Evolutionary conservation across 2,888 invertebrate species (phyloP), one percentile per base, ranked within the genome.

Genomic region (Julus scanicus): DNA sequence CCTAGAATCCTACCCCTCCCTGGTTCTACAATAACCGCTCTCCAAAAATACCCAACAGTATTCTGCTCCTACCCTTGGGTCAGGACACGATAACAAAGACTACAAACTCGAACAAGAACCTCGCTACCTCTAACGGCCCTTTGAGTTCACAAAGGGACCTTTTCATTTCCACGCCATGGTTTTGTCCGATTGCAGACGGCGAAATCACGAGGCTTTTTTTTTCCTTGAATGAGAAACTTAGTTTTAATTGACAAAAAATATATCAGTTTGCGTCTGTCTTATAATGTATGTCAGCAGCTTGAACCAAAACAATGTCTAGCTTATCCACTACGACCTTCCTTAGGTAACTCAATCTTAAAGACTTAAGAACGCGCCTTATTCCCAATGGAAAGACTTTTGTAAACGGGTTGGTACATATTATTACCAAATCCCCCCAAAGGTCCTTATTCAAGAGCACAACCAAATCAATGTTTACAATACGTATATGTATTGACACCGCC

Each of bases 61-160:
- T 29, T 71, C 71, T 71, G 20, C 71, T 71, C 71, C 29, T 9
- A 29, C 71, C 71, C 71, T 71, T 29, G 71, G 71, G 71, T 71
- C 71, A 71, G 71, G 71, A 1, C 29, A 71, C 29, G 29, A 20
- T 29, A 71, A 71, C 71, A 71, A 71, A 71, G 71, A 8, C 29
- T 9, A 71, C 71, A 71, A 71, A 71, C 71, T 71, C 29, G 63
- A 71, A 71, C 71, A 29, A 13, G 71, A 71, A 29, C 71, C 71
- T 9, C 20, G 71, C 71, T 1, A 71, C 71, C 71, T 71, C 71
- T n/a, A 71, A 71, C 71, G 71, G 71, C 71, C 71, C 71, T 71
- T 71, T 71, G 71, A 29, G 71, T 20, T 71, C 29, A 71, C 29
- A 71, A 71, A 71, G 20, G 71, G 71, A 71, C 71, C 29, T 71